Evolutionary conservation across 1,140 invertebrate genomes (phyloP).

Genomic region (Megalonaias nervosa): DNA sequence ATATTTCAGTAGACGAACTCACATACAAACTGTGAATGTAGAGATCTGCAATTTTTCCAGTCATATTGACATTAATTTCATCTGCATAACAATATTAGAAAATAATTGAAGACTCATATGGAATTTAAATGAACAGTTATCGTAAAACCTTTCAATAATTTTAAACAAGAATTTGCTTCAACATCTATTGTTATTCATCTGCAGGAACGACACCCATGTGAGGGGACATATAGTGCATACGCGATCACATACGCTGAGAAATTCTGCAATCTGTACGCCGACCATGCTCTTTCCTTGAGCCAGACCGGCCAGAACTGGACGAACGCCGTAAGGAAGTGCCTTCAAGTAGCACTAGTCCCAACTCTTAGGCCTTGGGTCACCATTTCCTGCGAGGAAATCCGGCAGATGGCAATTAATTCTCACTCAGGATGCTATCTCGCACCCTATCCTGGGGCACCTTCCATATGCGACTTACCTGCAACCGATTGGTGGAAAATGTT

Average conservation of each 20-base stretch:
- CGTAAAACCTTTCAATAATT: not conserved
- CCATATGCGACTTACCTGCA: conserved; percentile 11
- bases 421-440: conserved; percentile 11
- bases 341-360: conserved; percentile 20
- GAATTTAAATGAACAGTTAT: not conserved
- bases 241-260: conserved; percentile 19
- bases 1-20: not conserved
- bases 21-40: not conserved
- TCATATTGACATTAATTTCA: not conserved
- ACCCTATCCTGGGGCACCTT: not conserved
- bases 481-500: conserved; percentile 7
- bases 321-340: conserved; percentile 20
- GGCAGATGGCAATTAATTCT: conserved; percentile 7
- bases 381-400: conserved; percentile 7
- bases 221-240: not conserved
- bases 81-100: not conserved
- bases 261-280: conserved; percentile 19
- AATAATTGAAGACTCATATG: not conserved
- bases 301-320: conserved; percentile 19
- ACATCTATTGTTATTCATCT: not conserved
- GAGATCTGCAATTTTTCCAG: not conserved
- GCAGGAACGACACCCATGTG: not conserved
- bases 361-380: conserved; percentile 6
- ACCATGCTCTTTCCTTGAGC: conserved; percentile 5
- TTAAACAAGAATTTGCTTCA: not conserved